Evolutionary conservation across 2,888 invertebrate genomes (phyloP), one percentile per base, ranked within the genome.

Genomic region (Polyommatus icarus): DNA sequence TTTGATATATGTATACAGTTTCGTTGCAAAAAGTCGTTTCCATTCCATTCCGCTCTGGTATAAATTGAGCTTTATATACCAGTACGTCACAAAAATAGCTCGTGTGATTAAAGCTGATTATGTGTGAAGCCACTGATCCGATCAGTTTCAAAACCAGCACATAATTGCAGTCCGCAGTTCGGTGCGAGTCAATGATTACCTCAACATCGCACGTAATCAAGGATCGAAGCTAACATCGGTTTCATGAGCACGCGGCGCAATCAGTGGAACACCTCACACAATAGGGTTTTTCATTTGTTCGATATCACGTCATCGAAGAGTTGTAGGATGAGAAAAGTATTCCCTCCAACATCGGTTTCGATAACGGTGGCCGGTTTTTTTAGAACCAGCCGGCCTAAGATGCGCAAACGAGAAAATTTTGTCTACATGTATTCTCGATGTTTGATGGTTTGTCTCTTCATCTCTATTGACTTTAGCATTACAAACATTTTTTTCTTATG

Each of bases 101-200:
- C 46, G 73, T 5, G 20, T 46, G 46, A 46, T 72, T 72, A 72
- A 72, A 72, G 72, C 73, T 40, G 40, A 20, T 73, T 73, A 73
- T 24, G 46, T 46, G 46, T 73, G 46, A 73, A 73, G 20, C n/a
- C 73, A 73, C 46, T 73, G 73, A 79, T 78, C 79, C 61, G 77
- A 71, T 79, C 77, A 61, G 73, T 79, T 79, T 79, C 79, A 80
- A 80, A 79, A 79, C 78, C 77, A 54, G 71, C 20, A 76, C 78
- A 79, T 80, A 80, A 80, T 79, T 79, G 78, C 78, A 78, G 71
- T 61, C 78, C 80, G 71, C 80, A 79, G 77, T 78, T 72, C 57
- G 76, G 80, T 76, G 67, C 78, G 75, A 79, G 80, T 80, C 79
- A 79, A 80, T 80, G 80, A 80, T 80, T 80, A 80, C 80, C 78